Conservation (phyloP, 2,113 vertebrate species). For the Meleagris gallopavo region DNA sequence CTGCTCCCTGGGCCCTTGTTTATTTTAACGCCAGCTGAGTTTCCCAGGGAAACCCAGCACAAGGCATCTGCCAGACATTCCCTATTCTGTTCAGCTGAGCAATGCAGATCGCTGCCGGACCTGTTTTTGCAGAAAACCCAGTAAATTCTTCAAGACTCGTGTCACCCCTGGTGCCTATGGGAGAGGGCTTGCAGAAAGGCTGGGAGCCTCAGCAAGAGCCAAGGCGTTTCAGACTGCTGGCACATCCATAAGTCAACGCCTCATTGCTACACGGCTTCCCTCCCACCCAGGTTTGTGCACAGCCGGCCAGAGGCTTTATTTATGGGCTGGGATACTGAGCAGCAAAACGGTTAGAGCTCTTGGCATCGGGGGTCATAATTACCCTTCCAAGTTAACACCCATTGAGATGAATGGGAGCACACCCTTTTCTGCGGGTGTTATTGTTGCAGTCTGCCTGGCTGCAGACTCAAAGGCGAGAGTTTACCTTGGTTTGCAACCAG, state of each 20-base stretch:
- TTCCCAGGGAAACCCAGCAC: slow-evolving; percentile 41
- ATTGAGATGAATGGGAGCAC: slow-evolving; percentile 61
- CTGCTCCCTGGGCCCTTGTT: slow-evolving; percentile 18
- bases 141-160: background rate
- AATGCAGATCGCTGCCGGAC: accelerated
- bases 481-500: slow-evolving; percentile 70
- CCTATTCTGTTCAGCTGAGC: slow-evolving; percentile 6
- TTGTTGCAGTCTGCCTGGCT: slow-evolving; percentile 63
- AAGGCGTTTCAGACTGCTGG: background rate
- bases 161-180: background rate
- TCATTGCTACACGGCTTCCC: background rate
- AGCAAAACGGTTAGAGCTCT: slow-evolving; percentile 23
- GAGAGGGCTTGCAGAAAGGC: background rate
- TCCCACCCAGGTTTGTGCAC: slow-evolving; percentile 28
- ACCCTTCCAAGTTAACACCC: slow-evolving; percentile 63
- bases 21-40: slow-evolving; percentile 18
- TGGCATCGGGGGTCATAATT: slow-evolving; percentile 62
- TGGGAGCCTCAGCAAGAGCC: background rate
- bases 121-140: background rate
- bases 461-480: background rate
- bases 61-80: background rate
- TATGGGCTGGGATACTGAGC: slow-evolving; percentile 55
- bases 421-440: slow-evolving; percentile 63
- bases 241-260: background rate
- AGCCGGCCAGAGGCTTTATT: slow-evolving; percentile 48